These are phyloP conservation scores for Sandelia bainsii DNA, from an alignment of 2,797 vertebrate species.

Conservation along the genomic window DNA sequence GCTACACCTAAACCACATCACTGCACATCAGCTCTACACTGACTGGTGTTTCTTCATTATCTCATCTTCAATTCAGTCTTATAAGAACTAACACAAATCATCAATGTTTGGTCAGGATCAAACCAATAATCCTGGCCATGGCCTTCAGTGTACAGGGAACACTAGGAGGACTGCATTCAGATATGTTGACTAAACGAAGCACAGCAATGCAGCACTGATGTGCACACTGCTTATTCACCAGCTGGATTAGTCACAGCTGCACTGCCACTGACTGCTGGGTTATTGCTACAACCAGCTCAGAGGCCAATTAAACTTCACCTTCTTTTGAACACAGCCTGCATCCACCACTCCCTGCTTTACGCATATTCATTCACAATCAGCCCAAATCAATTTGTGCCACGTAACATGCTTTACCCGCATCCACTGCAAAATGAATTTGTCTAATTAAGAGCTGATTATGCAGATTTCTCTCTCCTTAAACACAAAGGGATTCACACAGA, in stretches of 20 bases:
- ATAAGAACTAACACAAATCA: neutral
- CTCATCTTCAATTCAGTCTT: neutral
- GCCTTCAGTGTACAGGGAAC: constrained; percentile 4
- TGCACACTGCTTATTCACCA: constrained; percentile 44
- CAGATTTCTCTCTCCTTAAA: constrained; percentile 52
- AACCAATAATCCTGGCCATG: neutral
- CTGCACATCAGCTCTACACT: neutral
- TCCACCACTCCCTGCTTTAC: constrained; percentile 38
- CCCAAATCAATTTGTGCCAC: constrained; percentile 59
- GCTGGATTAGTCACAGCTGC: constrained; percentile 54
- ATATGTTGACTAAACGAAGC: constrained; percentile 55
- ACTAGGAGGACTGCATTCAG: constrained; percentile 28
- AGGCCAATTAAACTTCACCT: constrained; percentile 8
- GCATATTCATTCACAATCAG: constrained; percentile 61
- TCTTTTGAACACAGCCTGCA: constrained; percentile 12
- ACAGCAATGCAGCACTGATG: constrained; percentile 55
- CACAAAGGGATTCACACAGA: constrained; percentile 3
- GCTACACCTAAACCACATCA: no score
- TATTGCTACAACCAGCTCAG: constrained; percentile 4
- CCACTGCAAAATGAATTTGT: constrained; percentile 54
- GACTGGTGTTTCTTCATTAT: neutral
- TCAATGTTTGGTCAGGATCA: neutral
- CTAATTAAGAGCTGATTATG: constrained; percentile 64
- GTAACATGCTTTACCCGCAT: constrained; percentile 43
- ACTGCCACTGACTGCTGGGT: constrained; percentile 30